phyloP scores from a whole-genome alignment of 2,113 vertebrate genomes.

The Paramisgurnus dabryanus region DNA sequence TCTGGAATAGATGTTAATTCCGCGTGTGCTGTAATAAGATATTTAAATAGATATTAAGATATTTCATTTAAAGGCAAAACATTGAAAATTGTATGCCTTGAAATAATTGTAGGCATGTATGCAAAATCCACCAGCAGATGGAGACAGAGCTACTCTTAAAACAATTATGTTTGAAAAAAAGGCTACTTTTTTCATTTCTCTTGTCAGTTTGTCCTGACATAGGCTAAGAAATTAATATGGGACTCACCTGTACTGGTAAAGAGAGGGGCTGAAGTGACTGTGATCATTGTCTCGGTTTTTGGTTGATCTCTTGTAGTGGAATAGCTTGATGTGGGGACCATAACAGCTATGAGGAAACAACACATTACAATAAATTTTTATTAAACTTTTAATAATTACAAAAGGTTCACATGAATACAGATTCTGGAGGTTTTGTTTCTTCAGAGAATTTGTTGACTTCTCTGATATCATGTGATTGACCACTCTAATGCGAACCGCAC shows the following conservation, averaged over 20 bases:
- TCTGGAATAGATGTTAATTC: neutral
- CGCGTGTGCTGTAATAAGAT: conserved; percentile 4
- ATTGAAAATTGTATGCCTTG: neutral
- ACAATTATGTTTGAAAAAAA: too few species aligned
- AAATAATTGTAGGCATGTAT: neutral
- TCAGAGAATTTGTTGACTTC: conserved; percentile 30
- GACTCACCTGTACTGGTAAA: conserved; percentile 41
- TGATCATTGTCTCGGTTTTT: conserved; percentile 12
- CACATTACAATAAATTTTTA: neutral
- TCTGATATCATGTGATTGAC: conserved; percentile 39
- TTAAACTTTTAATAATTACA: too few species aligned
- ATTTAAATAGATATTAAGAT: neutral
- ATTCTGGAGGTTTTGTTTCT: neutral
- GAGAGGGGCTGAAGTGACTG: neutral
- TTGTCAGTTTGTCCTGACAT: neutral
- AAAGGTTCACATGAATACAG: too few species aligned
- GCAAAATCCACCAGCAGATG: conserved; percentile 52
- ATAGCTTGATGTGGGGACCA: conserved; percentile 4
- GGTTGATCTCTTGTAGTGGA: conserved; percentile 17
- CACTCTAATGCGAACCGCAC: conserved; percentile 25
- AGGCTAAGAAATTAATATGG: neutral
- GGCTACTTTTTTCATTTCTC: neutral
- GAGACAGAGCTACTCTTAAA: neutral
- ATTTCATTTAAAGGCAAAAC: neutral
- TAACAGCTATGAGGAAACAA: conserved; percentile 8